phyloP scores from a whole-genome alignment of 53 echinoderm and acorn worm species.

The Echinarachnius parma region DNA sequence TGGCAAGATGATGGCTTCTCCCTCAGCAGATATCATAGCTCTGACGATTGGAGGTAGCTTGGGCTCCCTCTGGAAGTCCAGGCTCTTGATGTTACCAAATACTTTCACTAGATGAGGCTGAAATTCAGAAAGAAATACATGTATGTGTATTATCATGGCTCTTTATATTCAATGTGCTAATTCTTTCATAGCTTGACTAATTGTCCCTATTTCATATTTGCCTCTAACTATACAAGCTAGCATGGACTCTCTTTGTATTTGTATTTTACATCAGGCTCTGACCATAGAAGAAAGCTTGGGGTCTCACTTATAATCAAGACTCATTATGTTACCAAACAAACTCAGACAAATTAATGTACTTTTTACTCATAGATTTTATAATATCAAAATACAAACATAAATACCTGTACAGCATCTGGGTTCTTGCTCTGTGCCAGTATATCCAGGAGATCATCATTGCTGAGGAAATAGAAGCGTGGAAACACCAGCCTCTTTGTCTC shows the following conservation, averaged over 20 bases:
- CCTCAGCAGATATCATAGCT: constrained; percentile 97
- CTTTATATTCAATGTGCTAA: background rate
- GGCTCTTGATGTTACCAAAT: constrained; percentile 95
- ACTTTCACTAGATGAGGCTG: constrained; percentile 98
- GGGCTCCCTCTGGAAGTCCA: constrained; percentile 82
- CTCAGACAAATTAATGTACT: background rate
- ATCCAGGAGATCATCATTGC: constrained; percentile 97
- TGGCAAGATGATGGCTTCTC: constrained; percentile 85
- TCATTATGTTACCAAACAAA: background rate
- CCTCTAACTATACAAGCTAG: too few relatives aligned
- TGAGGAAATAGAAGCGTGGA: constrained; percentile 98
- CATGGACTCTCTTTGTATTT: too few relatives aligned
- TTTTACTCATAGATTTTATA: background rate
- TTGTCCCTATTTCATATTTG: too few relatives aligned
- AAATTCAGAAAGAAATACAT: background rate
- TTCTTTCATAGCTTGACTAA: too few relatives aligned
- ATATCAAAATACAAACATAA: constrained; percentile 9
- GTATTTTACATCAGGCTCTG: too few relatives aligned
- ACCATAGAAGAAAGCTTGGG: too few relatives aligned
- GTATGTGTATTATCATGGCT: background rate
- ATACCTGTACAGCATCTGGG: constrained; percentile 98
- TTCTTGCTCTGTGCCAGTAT: constrained; percentile 99
- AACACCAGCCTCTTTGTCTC: constrained; percentile 97
- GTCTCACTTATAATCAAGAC: background rate
- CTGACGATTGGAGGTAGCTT: constrained; percentile 89